Base-by-base conservation (phyloP, 92 coral and sea anemone species). In the Virgularia gustaviana region DNA sequence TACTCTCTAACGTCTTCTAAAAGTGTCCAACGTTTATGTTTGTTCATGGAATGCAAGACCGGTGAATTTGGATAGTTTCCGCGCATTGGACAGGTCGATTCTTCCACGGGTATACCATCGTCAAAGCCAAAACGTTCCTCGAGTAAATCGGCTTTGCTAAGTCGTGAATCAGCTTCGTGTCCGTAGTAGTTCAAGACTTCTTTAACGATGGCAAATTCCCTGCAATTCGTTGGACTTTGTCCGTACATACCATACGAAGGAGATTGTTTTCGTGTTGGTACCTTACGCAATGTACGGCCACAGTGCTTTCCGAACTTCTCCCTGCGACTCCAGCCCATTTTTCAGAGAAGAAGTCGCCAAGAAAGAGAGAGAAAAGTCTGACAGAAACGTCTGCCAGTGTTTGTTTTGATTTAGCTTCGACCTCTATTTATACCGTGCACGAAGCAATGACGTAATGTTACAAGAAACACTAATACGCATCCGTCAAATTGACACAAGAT, bases 21-120 rank as follows among this genome's bases (percentile, higher is more conserved):
- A 44, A 90, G 85, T 28, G 88, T 78, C 97, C 97, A 90, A 53
- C 97, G 89, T 82, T 85, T 90, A 7, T 88, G 97, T 61, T 90
- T 88, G 6, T 92, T 92, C 31, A 90, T 78, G 16, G 97, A 90
- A 57, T 85, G 85, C 47, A 42, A 33, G 4, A 83, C 62, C 8
- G 63, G 54, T 44, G 66, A 28, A 27, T 64, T 53, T n/a, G 39
- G 58, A 30, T 32, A 70, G 10, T 82, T 82, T 41, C 68, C 36
- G 2, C 63, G 30, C 11, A 2, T 6, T 22, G 3, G 30, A 15
- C 6, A 33, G 5, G 30, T 6, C 22, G 30, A 3, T 52, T 52
- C 30, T 28, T 15, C 15, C 6, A 33, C 5, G 3, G 58, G 58
- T 22, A 52, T 52, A 8, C 45, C 60, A 49, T 68, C 60, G 8